These are phyloP conservation scores for Noctua comes DNA, from an alignment of 2,888 invertebrate species.

Conservation along the genomic window DNA sequence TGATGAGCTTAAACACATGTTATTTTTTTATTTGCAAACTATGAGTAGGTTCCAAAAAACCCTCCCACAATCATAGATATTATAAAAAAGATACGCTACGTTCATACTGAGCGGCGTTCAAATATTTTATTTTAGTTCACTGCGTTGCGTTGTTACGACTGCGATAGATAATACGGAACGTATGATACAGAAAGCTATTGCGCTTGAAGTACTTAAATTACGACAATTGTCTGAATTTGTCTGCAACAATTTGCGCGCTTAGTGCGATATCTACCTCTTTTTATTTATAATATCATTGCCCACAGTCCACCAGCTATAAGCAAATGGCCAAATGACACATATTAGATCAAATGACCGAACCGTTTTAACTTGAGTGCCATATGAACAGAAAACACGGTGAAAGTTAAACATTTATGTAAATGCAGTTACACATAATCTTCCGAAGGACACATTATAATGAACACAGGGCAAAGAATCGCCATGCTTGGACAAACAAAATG, in stretches of 20 bases:
- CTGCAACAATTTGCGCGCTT: too few relatives aligned
- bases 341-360: constrained; percentile 21
- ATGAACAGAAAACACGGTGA: constrained; percentile 27
- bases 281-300: not conserved
- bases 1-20: not conserved
- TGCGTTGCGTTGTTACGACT: too few relatives aligned
- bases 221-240: too few relatives aligned
- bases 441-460: constrained; percentile 1
- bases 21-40: not conserved
- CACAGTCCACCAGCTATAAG: not conserved
- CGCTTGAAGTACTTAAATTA: too few relatives aligned
- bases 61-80: not conserved
- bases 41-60: not conserved
- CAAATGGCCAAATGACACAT: not conserved
- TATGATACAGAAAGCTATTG: too few relatives aligned
- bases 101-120: too few relatives aligned
- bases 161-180: too few relatives aligned
- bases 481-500: not conserved
- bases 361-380: constrained; percentile 11
- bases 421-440: not conserved
- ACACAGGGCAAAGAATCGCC: not conserved
- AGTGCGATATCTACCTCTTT: too few relatives aligned
- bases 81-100: too few relatives aligned
- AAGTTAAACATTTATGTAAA: constrained; percentile 17
- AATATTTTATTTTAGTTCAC: too few relatives aligned